Evolutionary conservation across 2,888 invertebrate species (phyloP).

Genomic region (Agriopis leucophaearia): DNA sequence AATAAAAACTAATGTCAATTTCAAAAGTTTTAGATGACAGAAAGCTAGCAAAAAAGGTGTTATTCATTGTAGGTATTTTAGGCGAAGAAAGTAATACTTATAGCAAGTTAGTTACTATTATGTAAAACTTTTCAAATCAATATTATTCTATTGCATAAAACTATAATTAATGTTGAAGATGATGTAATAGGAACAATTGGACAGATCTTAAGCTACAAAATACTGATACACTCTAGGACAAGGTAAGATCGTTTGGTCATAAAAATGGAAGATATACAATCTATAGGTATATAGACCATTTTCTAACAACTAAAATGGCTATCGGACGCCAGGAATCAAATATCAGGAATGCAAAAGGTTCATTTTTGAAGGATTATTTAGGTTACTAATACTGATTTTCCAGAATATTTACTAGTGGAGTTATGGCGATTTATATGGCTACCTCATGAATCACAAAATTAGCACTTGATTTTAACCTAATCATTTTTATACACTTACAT

Average conservation of each 20-base stretch:
- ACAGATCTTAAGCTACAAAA: conserved; percentile 77
- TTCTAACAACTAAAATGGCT: conserved; percentile 65
- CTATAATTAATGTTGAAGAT: conserved; percentile 38
- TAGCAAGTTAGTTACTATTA: too few relatives aligned
- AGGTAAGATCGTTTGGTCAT: conserved; percentile 67
- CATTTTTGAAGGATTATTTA: conserved; percentile 54
- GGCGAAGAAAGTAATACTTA: conserved; percentile 34
- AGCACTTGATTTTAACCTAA: conserved; percentile 74
- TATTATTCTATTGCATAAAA: conserved; percentile 32
- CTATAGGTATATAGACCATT: conserved; percentile 44
- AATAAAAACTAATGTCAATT: conserved; percentile 12
- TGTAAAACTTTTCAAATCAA: neutral
- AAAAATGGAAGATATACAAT: conserved; percentile 38
- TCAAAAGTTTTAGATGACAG: neutral
- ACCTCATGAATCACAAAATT: conserved; percentile 83
- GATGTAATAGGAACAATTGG: conserved; percentile 76
- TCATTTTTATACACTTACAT: conserved; percentile 67
- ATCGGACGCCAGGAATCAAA: conserved; percentile 68
- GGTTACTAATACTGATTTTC: conserved; percentile 68
- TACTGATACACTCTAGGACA: conserved; percentile 81
- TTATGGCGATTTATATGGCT: conserved; percentile 84
- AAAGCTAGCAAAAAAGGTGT: neutral
- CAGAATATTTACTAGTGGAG: conserved; percentile 54
- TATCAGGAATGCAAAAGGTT: conserved; percentile 73
- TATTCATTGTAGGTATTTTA: neutral